Conservation (phyloP, 2,888 invertebrate genomes). For the Mallateleia sp. region DNA sequence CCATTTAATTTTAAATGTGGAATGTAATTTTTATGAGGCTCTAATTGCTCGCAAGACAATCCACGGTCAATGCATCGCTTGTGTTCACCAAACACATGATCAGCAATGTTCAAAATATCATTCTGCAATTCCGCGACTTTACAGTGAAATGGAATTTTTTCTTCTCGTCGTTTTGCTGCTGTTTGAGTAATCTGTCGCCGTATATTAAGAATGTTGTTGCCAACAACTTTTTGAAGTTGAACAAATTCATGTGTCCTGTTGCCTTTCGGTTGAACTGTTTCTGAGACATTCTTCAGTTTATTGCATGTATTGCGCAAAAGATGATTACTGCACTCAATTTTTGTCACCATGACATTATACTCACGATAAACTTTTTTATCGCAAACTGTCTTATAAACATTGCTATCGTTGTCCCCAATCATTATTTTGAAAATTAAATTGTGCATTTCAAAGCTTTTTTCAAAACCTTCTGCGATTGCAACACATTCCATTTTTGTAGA, state of each 20-base stretch:
- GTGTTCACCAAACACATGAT: conserved; percentile 39
- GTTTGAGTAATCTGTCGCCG: too few relatives aligned
- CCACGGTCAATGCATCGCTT: not conserved
- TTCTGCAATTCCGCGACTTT: not conserved
- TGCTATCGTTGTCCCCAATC: conserved; percentile 48
- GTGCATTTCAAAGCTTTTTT: not conserved
- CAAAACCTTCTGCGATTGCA: not conserved
- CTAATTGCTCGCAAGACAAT: not conserved
- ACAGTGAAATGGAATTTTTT: not conserved
- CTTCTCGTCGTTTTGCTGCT: too few relatives aligned
- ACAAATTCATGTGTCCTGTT: too few relatives aligned
- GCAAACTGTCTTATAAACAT: conserved; percentile 11
- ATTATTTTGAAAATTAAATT: not conserved
- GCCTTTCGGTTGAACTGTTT: not conserved
- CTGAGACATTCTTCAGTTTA: not conserved
- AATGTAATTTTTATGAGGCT: conserved; percentile 17
- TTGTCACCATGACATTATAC: not conserved
- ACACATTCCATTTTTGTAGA: too few relatives aligned
- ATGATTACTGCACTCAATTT: not conserved
- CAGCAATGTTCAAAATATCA: conserved; percentile 1
- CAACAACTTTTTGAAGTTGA: too few relatives aligned
- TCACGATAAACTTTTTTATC: not conserved
- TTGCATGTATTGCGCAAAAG: too few relatives aligned
- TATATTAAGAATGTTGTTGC: too few relatives aligned
- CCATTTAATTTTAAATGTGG: not conserved